phyloP scores from a whole-genome alignment of 2,888 invertebrate species.

The Drosophila ezoana region DNA sequence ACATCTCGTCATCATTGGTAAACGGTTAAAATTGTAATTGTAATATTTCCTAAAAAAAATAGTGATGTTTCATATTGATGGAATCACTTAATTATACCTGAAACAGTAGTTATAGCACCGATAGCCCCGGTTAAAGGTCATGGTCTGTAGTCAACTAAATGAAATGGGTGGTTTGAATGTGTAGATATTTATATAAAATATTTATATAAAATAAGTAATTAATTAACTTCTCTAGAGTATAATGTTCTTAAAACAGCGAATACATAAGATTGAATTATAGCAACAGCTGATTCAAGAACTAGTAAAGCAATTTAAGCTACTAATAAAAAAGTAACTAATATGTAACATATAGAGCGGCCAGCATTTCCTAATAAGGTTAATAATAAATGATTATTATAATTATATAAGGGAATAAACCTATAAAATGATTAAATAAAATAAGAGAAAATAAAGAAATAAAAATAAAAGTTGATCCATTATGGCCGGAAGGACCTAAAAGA shows the following conservation, averaged over 20 bases:
- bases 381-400: conserved; percentile 91
- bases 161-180: conserved; percentile 88
- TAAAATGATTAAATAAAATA: conserved; percentile 89
- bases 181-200: conserved; percentile 80
- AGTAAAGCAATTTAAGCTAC: conserved; percentile 85
- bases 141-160: conserved; percentile 88
- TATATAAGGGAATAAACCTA: conserved; percentile 90
- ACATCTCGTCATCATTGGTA: conserved; percentile 89
- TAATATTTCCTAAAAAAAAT: conserved; percentile 85
- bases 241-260: conserved; percentile 88
- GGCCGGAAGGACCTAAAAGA: conserved; percentile 85
- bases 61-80: conserved; percentile 86
- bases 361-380: conserved; percentile 87
- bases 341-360: conserved; percentile 68
- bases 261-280: conserved; percentile 87
- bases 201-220: conserved; percentile 81
- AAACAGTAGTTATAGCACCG: conserved; percentile 86
- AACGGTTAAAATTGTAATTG: conserved; percentile 78
- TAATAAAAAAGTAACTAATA: conserved; percentile 76
- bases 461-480: conserved; percentile 86
- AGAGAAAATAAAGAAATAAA: conserved; percentile 84
- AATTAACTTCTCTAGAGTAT: conserved; percentile 89
- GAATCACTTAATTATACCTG: conserved; percentile 88
- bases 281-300: conserved; percentile 86
- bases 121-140: conserved; percentile 88